Evolutionary conservation across 2,797 vertebrate genomes (phyloP), one percentile per base, ranked within the genome.

Genomic region (Percopsis omiscomaycus): DNA sequence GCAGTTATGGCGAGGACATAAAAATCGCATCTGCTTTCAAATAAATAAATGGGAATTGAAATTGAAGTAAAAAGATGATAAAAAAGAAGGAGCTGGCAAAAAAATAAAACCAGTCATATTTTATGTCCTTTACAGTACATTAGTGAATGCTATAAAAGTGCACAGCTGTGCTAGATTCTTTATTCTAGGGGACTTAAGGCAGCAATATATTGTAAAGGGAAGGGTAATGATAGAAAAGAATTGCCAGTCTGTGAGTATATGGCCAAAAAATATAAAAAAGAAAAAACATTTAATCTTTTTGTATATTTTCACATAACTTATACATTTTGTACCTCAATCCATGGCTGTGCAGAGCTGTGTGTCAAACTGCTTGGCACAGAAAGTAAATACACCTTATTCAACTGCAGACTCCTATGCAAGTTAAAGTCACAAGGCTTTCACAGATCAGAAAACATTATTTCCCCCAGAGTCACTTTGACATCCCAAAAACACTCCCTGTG

Each of bases 21-120:
- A 92, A 92, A 93, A 91, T 88, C 83, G 77, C 91, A 92, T 91
- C 92, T 92, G 91, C 86, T 85, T 87, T 88, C 81, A 87, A 87
- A 93, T 91, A 91, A 91, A 90, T 92, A 89, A 90, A 91, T 88
- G 73, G 72, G 66, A 80, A 79, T 86, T 85, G 78, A 84, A 90
- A 91, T 86, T 73, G 83, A 71, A 80, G 74, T 86, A 82, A 87
- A 89, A 85, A 84, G 29, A 87, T 78, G 74, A 87, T 86, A 84
- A 88, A 86, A 90, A 87, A 84, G 83, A 81, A 57, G 54, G 78
- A 56, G 81, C 80, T 78, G 85, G 84, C 85, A 86, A 80, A 82
- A 70, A 88, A 89, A 91, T 73, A 75, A 80, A 82, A 80, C 83
- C 65, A 81, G 88, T 89, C 84, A 81, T 91, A 90, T 92, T 92